Conservation (phyloP, 2,888 invertebrate genomes). For the Elysia crispata region DNA sequence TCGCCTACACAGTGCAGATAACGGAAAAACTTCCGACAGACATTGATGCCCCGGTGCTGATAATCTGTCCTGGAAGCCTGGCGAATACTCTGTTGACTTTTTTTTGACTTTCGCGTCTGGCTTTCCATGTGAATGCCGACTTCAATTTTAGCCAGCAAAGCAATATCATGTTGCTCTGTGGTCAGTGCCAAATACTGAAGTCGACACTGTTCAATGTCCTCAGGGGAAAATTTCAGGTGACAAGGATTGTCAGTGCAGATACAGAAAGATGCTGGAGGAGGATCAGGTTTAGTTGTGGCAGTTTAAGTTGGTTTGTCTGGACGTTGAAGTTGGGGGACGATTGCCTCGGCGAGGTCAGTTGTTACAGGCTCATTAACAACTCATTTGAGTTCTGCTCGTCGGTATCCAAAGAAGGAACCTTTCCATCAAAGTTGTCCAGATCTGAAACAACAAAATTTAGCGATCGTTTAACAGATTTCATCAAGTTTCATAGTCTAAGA, state of each 20-base stretch:
- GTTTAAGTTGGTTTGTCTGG: too few relatives aligned
- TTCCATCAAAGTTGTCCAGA: too few relatives aligned
- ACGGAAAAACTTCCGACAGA: conserved; percentile 23
- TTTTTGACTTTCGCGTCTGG: conserved; percentile 3
- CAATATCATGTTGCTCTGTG: neutral
- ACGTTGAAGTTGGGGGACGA: too few relatives aligned
- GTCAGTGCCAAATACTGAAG: neutral
- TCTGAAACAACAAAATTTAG: too few relatives aligned
- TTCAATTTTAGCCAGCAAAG: conserved; percentile 23
- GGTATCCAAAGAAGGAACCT: too few relatives aligned
- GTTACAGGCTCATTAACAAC: too few relatives aligned
- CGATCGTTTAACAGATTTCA: too few relatives aligned
- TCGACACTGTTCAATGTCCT: conserved; percentile 11
- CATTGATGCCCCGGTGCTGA: neutral
- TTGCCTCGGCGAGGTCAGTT: too few relatives aligned
- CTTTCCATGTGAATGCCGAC: conserved; percentile 5
- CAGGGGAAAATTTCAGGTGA: neutral
- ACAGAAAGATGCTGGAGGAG: neutral
- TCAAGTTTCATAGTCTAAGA: too few relatives aligned
- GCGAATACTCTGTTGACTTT: too few relatives aligned
- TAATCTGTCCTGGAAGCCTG: conserved; percentile 9
- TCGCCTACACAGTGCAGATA: conserved; percentile 13
- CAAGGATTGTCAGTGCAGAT: neutral
- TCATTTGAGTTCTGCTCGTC: too few relatives aligned
- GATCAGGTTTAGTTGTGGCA: neutral